Conservation (phyloP, 2,113 vertebrate genomes). For the Carlito syrichta region DNA sequence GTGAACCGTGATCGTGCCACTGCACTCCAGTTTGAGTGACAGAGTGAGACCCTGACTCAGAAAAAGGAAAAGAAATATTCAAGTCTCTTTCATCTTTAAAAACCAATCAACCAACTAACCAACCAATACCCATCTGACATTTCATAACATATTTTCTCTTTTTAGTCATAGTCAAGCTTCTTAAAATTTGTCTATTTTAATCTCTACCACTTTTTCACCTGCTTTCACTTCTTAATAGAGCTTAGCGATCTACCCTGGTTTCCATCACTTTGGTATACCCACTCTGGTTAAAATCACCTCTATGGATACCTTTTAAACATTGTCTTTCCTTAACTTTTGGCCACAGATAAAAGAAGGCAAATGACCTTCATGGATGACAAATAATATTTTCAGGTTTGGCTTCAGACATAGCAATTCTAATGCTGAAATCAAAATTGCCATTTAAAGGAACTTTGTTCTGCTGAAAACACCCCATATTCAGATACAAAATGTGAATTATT, state of each 20-base stretch:
- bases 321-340: background rate
- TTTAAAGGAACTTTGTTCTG: constrained; percentile 37
- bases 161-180: background rate
- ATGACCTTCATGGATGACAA: constrained; percentile 11
- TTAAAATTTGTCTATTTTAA: background rate
- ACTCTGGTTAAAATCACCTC: background rate
- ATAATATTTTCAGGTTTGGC: background rate
- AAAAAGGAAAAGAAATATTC: background rate
- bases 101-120: background rate
- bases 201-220: background rate
- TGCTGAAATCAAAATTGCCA: constrained; percentile 11
- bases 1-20: no score
- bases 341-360: background rate
- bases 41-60: no score
- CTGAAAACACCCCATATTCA: constrained; percentile 49
- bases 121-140: background rate
- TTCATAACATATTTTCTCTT: background rate
- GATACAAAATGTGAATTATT: constrained; percentile 70
- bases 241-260: background rate
- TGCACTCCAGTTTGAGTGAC: no score
- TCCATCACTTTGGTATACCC: background rate
- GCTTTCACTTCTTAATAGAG: background rate
- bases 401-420: background rate
- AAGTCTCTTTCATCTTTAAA: background rate
- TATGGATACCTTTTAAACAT: background rate